Percentiles rank a stretch among this genome's conserved stretches.
These are phyloP conservation scores for Harpegnathos saltator DNA, from an alignment of 1,140 invertebrate genomes.

Conservation along the genomic window DNA sequence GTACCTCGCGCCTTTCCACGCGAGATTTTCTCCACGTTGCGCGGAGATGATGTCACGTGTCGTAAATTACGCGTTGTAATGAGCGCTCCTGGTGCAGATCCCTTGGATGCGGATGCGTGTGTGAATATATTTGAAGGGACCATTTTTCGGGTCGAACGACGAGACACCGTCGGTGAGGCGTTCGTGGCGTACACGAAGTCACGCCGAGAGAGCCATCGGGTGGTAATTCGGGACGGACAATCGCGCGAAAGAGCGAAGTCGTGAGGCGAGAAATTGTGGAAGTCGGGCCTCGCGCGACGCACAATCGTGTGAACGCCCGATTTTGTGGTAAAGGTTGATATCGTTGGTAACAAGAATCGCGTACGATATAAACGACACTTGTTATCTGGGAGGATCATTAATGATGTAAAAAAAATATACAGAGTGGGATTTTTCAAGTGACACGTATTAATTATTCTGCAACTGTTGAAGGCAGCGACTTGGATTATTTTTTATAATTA, in stretches of 20 bases:
- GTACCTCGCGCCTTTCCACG: not conserved
- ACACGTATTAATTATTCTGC: no score
- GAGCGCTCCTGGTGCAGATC: not conserved
- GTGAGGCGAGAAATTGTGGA: slow-evolving; percentile 7
- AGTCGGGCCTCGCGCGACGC: slow-evolving; percentile 13
- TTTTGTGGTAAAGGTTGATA: no score
- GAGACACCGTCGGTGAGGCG: not conserved
- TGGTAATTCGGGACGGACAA: slow-evolving; percentile 9
- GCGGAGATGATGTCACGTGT: not conserved
- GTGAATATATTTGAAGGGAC: not conserved
- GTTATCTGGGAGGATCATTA: no score
- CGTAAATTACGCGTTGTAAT: slow-evolving; percentile 18
- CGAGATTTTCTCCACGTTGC: not conserved
- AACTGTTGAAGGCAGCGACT: no score
- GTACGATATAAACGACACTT: no score
- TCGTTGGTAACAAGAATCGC: no score
- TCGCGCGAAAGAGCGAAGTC: not conserved
- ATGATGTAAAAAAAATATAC: no score
- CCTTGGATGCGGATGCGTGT: no score
- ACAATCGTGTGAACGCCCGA: no score
- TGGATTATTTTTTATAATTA: no score
- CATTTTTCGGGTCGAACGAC: not conserved
- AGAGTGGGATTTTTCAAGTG: no score
- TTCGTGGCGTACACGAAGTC: not conserved
- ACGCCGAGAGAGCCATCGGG: not conserved